Percentiles rank a stretch among this genome's conserved stretches.
Evolutionary conservation across 2,113 vertebrate species (phyloP).

Genomic region (Percina caprodes): DNA sequence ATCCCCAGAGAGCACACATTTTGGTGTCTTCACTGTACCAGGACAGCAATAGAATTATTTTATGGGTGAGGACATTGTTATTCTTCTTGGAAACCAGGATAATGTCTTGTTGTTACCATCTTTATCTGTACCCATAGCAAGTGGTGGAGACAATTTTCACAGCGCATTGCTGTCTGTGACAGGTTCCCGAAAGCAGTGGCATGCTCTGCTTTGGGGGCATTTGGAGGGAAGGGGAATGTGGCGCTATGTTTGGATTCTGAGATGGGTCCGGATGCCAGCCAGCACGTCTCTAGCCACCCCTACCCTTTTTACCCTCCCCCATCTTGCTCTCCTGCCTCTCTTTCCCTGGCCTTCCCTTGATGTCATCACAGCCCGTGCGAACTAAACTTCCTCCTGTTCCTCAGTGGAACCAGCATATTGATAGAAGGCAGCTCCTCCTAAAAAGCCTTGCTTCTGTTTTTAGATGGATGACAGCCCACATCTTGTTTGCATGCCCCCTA

Average conservation of each 20-base stretch:
- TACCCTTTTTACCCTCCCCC: constrained; percentile 22
- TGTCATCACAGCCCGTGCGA: constrained; percentile 55
- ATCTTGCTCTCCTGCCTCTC: constrained; percentile 32
- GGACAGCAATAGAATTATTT: not conserved
- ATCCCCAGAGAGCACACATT: not conserved
- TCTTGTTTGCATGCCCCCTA: constrained; percentile 41
- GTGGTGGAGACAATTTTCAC: constrained; percentile 48
- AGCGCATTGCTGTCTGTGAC: constrained; percentile 37
- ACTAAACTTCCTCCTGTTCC: constrained; percentile 58
- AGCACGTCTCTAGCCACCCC: constrained; percentile 66
- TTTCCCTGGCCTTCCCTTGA: constrained; percentile 8
- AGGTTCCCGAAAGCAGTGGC: constrained; percentile 57
- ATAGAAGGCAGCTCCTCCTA: constrained; percentile 35
- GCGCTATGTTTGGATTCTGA: constrained; percentile 81
- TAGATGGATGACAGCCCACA: constrained; percentile 37
- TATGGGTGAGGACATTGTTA: not conserved
- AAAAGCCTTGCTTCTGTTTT: constrained; percentile 59
- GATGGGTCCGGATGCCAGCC: constrained; percentile 71
- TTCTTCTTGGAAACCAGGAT: not conserved
- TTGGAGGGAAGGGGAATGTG: constrained; percentile 71
- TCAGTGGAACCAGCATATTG: constrained; percentile 42
- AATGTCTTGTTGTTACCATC: constrained; percentile 7
- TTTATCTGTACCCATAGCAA: constrained; percentile 17
- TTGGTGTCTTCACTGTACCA: not conserved
- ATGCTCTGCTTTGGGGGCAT: constrained; percentile 58